These are phyloP conservation scores for Halcyon senegalensis DNA, from an alignment of 2,113 vertebrate species.

Conservation along the genomic window DNA sequence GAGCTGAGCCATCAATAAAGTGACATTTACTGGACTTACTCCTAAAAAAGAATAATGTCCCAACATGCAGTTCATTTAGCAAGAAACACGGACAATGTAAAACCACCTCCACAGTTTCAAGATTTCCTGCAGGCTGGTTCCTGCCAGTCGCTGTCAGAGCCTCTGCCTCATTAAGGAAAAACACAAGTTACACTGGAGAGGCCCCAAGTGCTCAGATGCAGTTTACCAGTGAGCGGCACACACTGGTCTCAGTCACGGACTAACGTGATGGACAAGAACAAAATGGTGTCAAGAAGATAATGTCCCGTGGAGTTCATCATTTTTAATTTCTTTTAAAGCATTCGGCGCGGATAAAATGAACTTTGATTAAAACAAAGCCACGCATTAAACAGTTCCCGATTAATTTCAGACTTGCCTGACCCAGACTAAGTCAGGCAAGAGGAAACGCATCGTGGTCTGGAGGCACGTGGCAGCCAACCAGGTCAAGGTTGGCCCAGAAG, in stretches of 20 bases:
- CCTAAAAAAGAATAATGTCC: not conserved
- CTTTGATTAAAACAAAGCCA: not conserved
- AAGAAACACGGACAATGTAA: not conserved
- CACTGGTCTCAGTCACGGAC: accelerated
- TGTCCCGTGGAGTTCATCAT: not conserved
- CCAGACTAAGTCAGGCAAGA: not conserved
- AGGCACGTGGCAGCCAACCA: not conserved
- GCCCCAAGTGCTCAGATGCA: not conserved
- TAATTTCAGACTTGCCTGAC: not conserved
- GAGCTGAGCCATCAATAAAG: conserved; percentile 1
- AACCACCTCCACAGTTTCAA: not conserved
- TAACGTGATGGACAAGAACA: not conserved
- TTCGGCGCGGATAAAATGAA: not conserved
- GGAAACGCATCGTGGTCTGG: not conserved
- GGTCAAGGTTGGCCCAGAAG: not conserved
- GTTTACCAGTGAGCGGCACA: accelerated
- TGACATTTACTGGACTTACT: conserved; percentile 2
- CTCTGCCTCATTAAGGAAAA: not conserved
- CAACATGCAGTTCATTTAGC: not conserved
- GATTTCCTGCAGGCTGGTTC: not conserved
- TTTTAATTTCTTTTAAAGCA: not conserved
- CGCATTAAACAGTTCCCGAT: not conserved
- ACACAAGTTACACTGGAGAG: not conserved
- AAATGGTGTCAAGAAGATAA: not conserved
- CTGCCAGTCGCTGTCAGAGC: not conserved